phyloP scores from a whole-genome alignment of 2,797 vertebrate genomes.

The Danio tinwini region DNA sequence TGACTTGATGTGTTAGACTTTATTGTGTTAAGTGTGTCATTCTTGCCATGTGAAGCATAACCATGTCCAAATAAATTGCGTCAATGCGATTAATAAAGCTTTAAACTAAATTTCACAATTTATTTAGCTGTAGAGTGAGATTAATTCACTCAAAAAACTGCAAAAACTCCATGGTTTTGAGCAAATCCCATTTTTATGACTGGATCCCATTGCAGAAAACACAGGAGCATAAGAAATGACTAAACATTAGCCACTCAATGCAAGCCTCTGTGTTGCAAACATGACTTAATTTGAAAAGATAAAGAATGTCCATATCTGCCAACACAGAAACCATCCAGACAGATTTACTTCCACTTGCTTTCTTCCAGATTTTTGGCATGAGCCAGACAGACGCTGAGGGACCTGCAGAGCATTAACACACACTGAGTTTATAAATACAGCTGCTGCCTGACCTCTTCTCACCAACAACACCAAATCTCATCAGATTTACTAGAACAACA shows the following conservation, averaged over 20 bases:
- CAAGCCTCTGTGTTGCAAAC: background rate
- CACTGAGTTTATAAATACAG: constrained; percentile 17
- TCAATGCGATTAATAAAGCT: too few relatives aligned
- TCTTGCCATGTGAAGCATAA: too few relatives aligned
- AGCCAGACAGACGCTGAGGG: background rate
- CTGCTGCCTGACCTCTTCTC: constrained; percentile 36
- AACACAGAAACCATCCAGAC: background rate
- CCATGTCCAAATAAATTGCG: too few relatives aligned
- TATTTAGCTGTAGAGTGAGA: too few relatives aligned
- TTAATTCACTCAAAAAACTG: too few relatives aligned
- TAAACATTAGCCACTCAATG: background rate
- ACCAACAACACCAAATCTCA: constrained; percentile 12
- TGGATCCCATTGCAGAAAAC: too few relatives aligned
- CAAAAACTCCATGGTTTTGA: too few relatives aligned
- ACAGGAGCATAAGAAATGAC: background rate
- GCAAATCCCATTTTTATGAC: too few relatives aligned
- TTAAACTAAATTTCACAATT: too few relatives aligned
- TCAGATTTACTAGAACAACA: background rate
- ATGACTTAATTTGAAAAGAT: background rate
- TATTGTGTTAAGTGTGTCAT: too few relatives aligned
- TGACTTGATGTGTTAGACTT: too few relatives aligned
- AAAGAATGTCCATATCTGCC: background rate
- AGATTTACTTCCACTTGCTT: constrained; percentile 26
- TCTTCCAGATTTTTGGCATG: constrained; percentile 27
- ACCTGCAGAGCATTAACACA: constrained; percentile 9